phyloP scores from a whole-genome alignment of 2,113 vertebrate species.

The Panthera uncia region DNA sequence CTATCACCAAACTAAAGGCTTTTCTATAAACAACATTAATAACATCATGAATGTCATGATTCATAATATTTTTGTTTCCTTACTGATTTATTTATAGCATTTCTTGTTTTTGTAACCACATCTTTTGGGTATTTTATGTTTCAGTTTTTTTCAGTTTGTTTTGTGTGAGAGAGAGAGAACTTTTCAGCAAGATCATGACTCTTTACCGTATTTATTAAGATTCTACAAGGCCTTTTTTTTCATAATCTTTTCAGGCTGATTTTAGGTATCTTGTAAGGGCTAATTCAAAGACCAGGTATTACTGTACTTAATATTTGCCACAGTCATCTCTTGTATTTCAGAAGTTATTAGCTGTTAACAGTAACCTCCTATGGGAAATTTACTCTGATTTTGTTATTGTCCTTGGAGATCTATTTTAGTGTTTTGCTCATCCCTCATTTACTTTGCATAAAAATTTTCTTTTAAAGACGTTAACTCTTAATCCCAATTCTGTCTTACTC shows the following conservation, averaged over 20 bases:
- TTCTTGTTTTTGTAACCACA: neutral
- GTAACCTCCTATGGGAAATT: neutral
- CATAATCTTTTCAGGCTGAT: slow-evolving; percentile 2
- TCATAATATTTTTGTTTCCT: slow-evolving; percentile 12
- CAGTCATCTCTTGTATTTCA: neutral
- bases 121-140: slow-evolving; percentile 15
- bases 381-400: neutral
- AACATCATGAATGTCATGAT: neutral
- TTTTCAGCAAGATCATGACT: neutral
- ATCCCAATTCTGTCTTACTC: neutral
- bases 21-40: slow-evolving; percentile 10
- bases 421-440: neutral
- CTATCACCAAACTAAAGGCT: neutral
- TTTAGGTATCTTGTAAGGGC: neutral
- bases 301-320: neutral
- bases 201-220: slow-evolving; percentile 6
- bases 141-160: neutral
- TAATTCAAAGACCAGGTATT: neutral
- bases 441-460: slow-evolving; percentile 16
- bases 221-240: slow-evolving; percentile 28
- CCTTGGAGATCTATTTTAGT: neutral
- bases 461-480: slow-evolving; percentile 13
- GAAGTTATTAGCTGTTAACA: neutral
- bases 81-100: neutral
- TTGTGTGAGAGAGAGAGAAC: neutral